These are phyloP conservation scores for Hylia prasina DNA, from an alignment of 2,113 vertebrate genomes.

Conservation along the genomic window DNA sequence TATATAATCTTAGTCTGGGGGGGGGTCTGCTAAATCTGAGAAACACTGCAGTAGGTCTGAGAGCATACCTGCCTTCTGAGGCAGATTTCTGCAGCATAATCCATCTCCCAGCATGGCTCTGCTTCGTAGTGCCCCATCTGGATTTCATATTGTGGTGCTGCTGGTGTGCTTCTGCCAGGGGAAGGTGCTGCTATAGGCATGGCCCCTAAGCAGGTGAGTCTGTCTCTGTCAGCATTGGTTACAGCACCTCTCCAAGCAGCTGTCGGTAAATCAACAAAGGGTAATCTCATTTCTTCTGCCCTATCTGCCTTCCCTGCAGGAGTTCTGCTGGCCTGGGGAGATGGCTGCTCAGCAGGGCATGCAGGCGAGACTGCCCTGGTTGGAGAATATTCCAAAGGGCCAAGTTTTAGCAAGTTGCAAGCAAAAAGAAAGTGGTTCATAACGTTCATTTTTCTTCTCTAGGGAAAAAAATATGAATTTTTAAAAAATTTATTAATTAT, in stretches of 20 bases:
- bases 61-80: not conserved
- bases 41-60: not conserved
- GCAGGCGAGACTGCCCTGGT: not conserved
- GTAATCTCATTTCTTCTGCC: not conserved
- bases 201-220: accelerated
- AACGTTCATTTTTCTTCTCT: not conserved
- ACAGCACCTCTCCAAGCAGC: not conserved
- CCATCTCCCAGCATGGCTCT: not conserved
- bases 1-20: not conserved
- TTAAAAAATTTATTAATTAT: not conserved
- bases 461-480: not conserved
- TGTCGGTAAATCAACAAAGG: not conserved
- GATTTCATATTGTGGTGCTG: not conserved
- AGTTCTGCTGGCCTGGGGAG: not conserved
- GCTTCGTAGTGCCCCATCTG: not conserved
- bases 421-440: not conserved
- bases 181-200: not conserved
- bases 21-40: not conserved
- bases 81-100: not conserved
- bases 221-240: not conserved
- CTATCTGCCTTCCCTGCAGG: not conserved
- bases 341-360: accelerated
- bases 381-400: not conserved
- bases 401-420: accelerated
- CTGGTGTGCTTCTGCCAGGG: not conserved